Percentiles rank a stretch among this genome's conserved stretches.
phyloP scores from a whole-genome alignment of 2,888 invertebrate species.

The Drosophila buzzatii region DNA sequence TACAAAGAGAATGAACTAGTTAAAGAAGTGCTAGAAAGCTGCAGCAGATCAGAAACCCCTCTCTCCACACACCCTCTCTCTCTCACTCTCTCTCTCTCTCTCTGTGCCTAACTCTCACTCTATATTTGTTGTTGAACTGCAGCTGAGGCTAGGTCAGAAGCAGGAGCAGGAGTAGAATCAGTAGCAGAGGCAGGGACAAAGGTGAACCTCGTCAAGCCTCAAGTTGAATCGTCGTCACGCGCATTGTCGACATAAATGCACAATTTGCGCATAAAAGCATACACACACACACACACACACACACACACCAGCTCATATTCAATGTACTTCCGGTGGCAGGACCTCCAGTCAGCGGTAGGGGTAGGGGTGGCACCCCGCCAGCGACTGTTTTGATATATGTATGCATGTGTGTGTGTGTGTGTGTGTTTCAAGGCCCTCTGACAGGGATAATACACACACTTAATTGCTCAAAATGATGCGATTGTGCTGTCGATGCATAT shows the following conservation, averaged over 20 bases:
- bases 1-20: constrained; percentile 9
- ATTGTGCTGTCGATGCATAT: constrained; percentile 68
- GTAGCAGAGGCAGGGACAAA: constrained; percentile 19
- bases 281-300: constrained; percentile 39
- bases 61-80: neutral
- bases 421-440: constrained; percentile 77
- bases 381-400: constrained; percentile 56
- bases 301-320: constrained; percentile 53
- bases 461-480: constrained; percentile 82
- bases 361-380: constrained; percentile 14
- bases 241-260: constrained; percentile 79
- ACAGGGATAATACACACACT: constrained; percentile 82
- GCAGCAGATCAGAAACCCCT: constrained; percentile 18
- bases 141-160: constrained; percentile 8
- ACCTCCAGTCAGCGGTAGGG: constrained; percentile 44
- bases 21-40: constrained; percentile 8
- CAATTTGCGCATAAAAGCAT: constrained; percentile 79
- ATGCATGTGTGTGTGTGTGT: constrained; percentile 4
- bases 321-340: constrained; percentile 79
- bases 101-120: neutral
- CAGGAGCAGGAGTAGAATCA: constrained; percentile 10
- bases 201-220: constrained; percentile 48
- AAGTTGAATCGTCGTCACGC: constrained; percentile 58
- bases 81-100: neutral
- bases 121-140: constrained; percentile 28